phyloP scores from a whole-genome alignment of 2,888 invertebrate genomes.

The Morpho deidamia region DNA sequence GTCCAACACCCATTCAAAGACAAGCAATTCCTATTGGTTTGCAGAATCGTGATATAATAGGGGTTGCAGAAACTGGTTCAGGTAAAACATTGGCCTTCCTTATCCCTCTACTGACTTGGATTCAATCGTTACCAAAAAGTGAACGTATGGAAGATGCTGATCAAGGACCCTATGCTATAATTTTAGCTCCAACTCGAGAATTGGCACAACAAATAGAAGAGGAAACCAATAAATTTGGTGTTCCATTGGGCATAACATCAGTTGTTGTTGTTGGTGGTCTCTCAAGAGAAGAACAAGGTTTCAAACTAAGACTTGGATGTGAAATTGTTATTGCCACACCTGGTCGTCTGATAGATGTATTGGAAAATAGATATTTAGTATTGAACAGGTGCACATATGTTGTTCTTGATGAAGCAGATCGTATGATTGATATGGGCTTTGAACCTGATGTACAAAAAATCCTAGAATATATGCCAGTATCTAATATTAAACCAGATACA shows the following conservation, averaged over 20 bases:
- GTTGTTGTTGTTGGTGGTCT: slow-evolving; percentile 99
- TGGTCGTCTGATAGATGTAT: slow-evolving; percentile 98
- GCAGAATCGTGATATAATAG: slow-evolving; percentile 97
- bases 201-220: slow-evolving; percentile 99
- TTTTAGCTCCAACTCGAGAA: slow-evolving; percentile 99
- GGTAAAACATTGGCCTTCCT: slow-evolving; percentile 99
- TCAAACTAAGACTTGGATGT: slow-evolving; percentile 96
- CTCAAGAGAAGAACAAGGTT: slow-evolving; percentile 98
- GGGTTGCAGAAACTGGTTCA: slow-evolving; percentile 99
- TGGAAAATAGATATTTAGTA: slow-evolving; percentile 98
- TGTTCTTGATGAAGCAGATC: slow-evolving; percentile 96
- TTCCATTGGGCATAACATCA: slow-evolving; percentile 93
- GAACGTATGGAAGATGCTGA: slow-evolving; percentile 94
- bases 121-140: slow-evolving; percentile 97
- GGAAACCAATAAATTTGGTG: slow-evolving; percentile 98
- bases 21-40: slow-evolving; percentile 99
- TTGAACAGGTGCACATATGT: slow-evolving; percentile 99
- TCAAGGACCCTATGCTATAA: slow-evolving; percentile 99
- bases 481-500: slow-evolving; percentile 98
- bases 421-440: slow-evolving; percentile 99
- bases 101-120: slow-evolving; percentile 98
- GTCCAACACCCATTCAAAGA: slow-evolving; percentile 99
- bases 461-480: slow-evolving; percentile 97
- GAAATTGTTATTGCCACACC: slow-evolving; percentile 99
- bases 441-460: slow-evolving; percentile 99